Base-by-base conservation (phyloP, 1,140 invertebrate genomes). In the Nautilus pompilius region DNA sequence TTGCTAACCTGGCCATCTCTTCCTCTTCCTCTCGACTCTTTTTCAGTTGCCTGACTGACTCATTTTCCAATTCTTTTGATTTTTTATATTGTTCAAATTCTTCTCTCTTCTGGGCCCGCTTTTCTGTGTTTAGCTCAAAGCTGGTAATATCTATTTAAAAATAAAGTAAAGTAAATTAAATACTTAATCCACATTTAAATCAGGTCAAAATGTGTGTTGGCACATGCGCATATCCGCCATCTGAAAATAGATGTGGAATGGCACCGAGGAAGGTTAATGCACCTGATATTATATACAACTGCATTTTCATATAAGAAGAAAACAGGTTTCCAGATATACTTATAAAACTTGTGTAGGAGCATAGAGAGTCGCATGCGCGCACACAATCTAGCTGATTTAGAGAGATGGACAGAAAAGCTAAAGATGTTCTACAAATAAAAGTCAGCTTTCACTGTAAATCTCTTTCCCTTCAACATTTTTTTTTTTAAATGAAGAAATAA, bases 111-210 rank as follows among this genome's bases (percentile, higher is more conserved):
- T 75, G 65, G 6, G 83, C 81, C 36, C 86, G 66, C 15, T 72
- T 64, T 30, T 86, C 85, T 3, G 85, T 85, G 64, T 83, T 81
- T 15, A 87, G 76, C 15, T 77, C 67, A 67, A 87, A 79, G 13
- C 82, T 78, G 32, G 72, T 69, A 3, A 84, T 74, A 46, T 81
- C 82, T 73, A 45, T 54, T 5, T 24, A 54, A 17, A 58, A 15
- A 56, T 29, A 17, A 57, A 33, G 24, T 17, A 29, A 57, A n/a
- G n/a, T 8, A 3, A 32, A 30, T 29, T 57, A 17, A 15, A 57
- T n/a, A 32, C 13, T 57, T 29, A 32, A 8, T 10, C n/a, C 8
- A 41, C 36, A 10, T 10, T 41, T n/a, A n/a, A 41, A 8, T 41
- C n/a, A 41, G 8, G 36, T 41, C n/a, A 8, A 41, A n/a, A 10